A percentile compares a stretch with the other conserved stretches of the same genome.
phyloP scores from a whole-genome alignment of 1,140 invertebrate genomes.

The Lordiphosa clarofinis region DNA sequence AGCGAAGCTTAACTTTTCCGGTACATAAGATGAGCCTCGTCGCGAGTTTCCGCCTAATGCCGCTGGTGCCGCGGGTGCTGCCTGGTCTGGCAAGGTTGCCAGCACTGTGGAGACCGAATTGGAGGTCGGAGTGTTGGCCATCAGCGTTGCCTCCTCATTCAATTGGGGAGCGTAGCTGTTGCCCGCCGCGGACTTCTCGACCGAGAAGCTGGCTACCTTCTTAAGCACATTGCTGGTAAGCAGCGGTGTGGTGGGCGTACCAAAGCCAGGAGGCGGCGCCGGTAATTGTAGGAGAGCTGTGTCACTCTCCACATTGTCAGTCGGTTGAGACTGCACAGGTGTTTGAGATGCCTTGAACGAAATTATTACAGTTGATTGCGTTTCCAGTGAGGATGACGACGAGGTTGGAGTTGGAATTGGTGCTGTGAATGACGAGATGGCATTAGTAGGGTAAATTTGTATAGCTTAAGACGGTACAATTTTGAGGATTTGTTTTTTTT shows the following conservation, averaged over 20 bases:
- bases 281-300: constrained; percentile 30
- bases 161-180: constrained; percentile 24
- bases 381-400: constrained; percentile 57
- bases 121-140: constrained; percentile 30
- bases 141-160: constrained; percentile 45
- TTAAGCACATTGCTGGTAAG: constrained; percentile 84
- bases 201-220: constrained; percentile 90
- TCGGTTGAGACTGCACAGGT: constrained; percentile 74
- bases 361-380: constrained; percentile 80
- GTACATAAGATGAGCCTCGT: constrained; percentile 86
- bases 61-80: constrained; percentile 7
- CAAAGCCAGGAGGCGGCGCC: constrained; percentile 53
- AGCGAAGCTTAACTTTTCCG: constrained; percentile 91
- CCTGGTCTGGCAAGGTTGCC: constrained; percentile 37
- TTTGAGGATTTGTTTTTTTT: no score
- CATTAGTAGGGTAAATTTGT: constrained; percentile 51
- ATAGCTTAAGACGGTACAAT: constrained; percentile 6
- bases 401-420: constrained; percentile 13
- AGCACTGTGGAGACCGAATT: constrained; percentile 14
- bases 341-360: constrained; percentile 79
- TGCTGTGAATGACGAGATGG: constrained; percentile 43
- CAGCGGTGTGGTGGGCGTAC: constrained; percentile 80
- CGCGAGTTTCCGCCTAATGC: constrained; percentile 43
- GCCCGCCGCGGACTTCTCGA: constrained; percentile 82
- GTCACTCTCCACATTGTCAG: constrained; percentile 48